Conservation (phyloP, 2,888 invertebrate genomes). For the Meghimatium bilineatum region DNA sequence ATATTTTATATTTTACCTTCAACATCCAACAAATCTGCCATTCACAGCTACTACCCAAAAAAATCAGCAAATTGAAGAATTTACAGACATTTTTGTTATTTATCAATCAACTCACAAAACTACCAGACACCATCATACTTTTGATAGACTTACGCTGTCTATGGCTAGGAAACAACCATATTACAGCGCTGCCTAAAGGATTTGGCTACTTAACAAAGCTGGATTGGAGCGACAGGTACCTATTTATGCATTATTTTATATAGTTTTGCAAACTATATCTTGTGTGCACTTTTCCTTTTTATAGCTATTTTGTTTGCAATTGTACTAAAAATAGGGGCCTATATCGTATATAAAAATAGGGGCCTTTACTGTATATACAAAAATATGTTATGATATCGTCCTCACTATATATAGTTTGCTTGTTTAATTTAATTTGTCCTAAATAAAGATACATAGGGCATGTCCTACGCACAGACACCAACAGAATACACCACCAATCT, state of each 20-base stretch:
- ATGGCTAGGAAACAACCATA: slow-evolving; percentile 77
- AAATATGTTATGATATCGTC: too few species aligned
- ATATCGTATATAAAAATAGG: too few species aligned
- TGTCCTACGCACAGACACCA: too few species aligned
- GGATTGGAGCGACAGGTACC: slow-evolving; percentile 71
- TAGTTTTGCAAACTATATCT: too few species aligned
- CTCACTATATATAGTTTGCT: too few species aligned
- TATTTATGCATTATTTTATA: neutral
- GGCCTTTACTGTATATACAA: too few species aligned
- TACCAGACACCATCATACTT: slow-evolving; percentile 74
- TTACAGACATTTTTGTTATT: slow-evolving; percentile 75
- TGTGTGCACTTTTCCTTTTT: too few species aligned
- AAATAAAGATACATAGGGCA: too few species aligned
- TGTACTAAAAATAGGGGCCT: too few species aligned
- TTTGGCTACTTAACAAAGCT: slow-evolving; percentile 71
- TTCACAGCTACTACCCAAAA: slow-evolving; percentile 61
- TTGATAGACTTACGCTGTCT: slow-evolving; percentile 75
- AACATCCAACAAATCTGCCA: neutral
- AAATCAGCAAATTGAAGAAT: slow-evolving; percentile 72
- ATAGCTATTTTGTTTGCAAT: too few species aligned
- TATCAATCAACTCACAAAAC: slow-evolving; percentile 72
- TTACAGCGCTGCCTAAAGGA: slow-evolving; percentile 70
- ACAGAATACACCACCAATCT: too few species aligned
- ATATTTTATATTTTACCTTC: neutral
- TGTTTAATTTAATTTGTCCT: too few species aligned